Evolutionary conservation across 2,888 invertebrate genomes (phyloP).

Genomic region (Lasioglossum pauxillum): DNA sequence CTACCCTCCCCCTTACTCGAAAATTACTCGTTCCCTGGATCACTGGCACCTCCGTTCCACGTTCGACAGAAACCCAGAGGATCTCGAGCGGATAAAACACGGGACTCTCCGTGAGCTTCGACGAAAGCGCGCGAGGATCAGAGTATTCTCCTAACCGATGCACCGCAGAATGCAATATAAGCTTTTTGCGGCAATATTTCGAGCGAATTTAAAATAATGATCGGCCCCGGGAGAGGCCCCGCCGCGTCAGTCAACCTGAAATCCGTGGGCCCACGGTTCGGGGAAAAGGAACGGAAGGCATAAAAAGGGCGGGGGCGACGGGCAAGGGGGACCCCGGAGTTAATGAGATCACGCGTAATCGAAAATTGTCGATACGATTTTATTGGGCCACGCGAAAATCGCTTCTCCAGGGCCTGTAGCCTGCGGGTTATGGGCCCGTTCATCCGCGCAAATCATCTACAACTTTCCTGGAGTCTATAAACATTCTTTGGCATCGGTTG

Average conservation of each 20-base stretch:
- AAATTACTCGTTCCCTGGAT: slow-evolving; percentile 66
- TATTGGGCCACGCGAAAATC: slow-evolving; percentile 77
- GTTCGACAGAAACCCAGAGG: not conserved
- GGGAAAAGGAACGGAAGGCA: slow-evolving; percentile 35
- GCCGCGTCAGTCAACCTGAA: slow-evolving; percentile 43
- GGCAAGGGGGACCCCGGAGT: slow-evolving; percentile 68
- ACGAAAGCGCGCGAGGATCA: not conserved
- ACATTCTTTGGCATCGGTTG: not conserved
- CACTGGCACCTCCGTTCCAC: not conserved
- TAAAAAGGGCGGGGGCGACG: slow-evolving; percentile 1
- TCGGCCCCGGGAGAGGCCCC: slow-evolving; percentile 42
- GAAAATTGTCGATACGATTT: slow-evolving; percentile 83
- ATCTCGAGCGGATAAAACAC: not conserved
- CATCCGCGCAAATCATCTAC: not conserved
- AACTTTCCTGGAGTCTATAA: not conserved
- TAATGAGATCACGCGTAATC: slow-evolving; percentile 84
- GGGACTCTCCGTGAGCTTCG: not conserved
- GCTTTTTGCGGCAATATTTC: slow-evolving; percentile 78
- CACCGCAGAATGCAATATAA: slow-evolving; percentile 77
- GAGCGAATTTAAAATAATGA: slow-evolving; percentile 79
- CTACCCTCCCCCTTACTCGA: not conserved
- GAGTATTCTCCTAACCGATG: slow-evolving; percentile 21
- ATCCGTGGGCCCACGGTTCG: slow-evolving; percentile 49
- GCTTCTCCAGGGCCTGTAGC: slow-evolving; percentile 37
- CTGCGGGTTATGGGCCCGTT: not conserved